phyloP scores from a whole-genome alignment of 1,140 invertebrate genomes.

The Cecropterus lyciades region DNA sequence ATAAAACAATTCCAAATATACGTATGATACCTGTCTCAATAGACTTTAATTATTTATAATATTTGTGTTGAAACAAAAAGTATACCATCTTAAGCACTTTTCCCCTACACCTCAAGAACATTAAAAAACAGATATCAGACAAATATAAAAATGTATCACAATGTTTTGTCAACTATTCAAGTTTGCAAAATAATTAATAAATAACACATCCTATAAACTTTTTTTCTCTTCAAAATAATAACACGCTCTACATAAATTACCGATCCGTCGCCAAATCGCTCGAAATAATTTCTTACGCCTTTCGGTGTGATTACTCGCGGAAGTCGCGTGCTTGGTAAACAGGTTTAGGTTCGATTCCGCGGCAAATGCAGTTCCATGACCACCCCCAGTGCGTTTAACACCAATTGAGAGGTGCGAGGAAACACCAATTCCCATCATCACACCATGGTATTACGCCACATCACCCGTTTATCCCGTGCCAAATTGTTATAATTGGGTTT shows the following conservation, averaged over 20 bases:
- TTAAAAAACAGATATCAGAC: too few relatives aligned
- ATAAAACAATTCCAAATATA: too few relatives aligned
- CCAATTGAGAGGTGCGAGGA: constrained; percentile 36
- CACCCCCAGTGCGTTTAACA: constrained; percentile 27
- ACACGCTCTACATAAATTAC: constrained; percentile 47
- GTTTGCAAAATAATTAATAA: too few relatives aligned
- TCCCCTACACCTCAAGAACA: too few relatives aligned
- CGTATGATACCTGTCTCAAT: too few relatives aligned
- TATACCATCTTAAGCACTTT: too few relatives aligned
- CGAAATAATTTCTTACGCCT: constrained; percentile 42
- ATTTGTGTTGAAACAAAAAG: too few relatives aligned
- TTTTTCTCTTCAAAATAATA: neutral
- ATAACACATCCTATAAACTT: too few relatives aligned
- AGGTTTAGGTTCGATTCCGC: constrained; percentile 43
- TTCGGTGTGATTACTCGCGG: constrained; percentile 42
- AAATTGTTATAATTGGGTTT: constrained; percentile 28
- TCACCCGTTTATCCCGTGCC: constrained; percentile 11
- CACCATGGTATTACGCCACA: constrained; percentile 27
- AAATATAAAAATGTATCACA: too few relatives aligned
- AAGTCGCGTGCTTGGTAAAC: constrained; percentile 60
- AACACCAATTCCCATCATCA: constrained; percentile 21
- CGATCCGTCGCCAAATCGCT: constrained; percentile 45
- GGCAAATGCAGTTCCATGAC: constrained; percentile 5
- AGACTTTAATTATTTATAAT: too few relatives aligned
- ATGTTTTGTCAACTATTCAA: too few relatives aligned